Base-by-base conservation (phyloP, 2,888 invertebrate genomes). In the Eristalinus aeneus region DNA sequence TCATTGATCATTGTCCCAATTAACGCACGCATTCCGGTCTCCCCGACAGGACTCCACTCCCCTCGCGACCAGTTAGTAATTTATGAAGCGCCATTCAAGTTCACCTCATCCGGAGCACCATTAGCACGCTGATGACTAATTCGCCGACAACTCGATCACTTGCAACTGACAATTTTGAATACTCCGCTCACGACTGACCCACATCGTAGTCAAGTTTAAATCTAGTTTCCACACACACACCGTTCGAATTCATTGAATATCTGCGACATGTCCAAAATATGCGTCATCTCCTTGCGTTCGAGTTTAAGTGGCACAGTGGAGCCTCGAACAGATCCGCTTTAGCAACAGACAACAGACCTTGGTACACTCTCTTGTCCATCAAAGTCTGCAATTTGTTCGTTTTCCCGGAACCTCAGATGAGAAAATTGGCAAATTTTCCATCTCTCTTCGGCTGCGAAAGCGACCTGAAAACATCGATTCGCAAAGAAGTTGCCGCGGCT, bases 401-500 rank as follows among this genome's bases (percentile, higher is more conserved):
- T 71, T 71, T 58, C 58, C 63, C 31, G 54, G 8, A 12, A 27
- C 16, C 54, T 22, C 34, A 4, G 54, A 22, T 54, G 58, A 22
- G 65, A 74, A 74, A 76, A 67, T 68, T 39, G 20, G 39, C 46
- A 9, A 2, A 10, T 74, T 65, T 60, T 53, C 76, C 76, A 85
- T 85, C 76, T 81, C 81, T 81, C 76, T 85, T n/a, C 60, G 72
- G 34, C 73, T 63, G 81, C 76, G 73, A 85, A 81, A 81, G 76
- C 76, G 85, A 85, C 85, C 81, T 80, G 75, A 61, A 84, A 84
- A 84, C 80, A 80, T 84, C 64, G 72, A 79, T 84, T 75, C 20
- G 68, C 64, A 20, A 85, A 77, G 73, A 60, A 81, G 81, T 79
- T 77, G 73, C 36, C 53, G 8, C 46, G 46, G 46, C 46, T 68